phyloP scores from a whole-genome alignment of 2,888 invertebrate genomes.

The Erebia ligea region DNA sequence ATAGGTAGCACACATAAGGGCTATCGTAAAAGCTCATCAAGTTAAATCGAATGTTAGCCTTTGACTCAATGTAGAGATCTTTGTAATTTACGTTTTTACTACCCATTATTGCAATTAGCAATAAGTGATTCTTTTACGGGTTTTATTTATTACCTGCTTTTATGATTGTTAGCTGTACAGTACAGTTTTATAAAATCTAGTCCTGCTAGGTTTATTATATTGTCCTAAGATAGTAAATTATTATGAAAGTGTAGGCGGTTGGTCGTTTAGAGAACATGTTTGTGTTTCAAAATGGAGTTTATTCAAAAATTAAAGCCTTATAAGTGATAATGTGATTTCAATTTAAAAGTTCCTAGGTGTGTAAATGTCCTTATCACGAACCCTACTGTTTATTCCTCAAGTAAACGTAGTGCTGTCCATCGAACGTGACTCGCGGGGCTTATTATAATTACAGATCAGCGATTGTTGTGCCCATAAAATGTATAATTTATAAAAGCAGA shows the following conservation, averaged over 20 bases:
- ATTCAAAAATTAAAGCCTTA: not conserved
- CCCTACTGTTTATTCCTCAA: conserved; percentile 49
- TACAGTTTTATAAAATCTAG: not conserved
- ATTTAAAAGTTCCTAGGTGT: conserved; percentile 19
- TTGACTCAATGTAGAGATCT: not conserved
- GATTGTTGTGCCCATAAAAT: conserved; percentile 78
- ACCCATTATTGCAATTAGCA: not conserved
- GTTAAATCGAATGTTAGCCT: conserved; percentile 3
- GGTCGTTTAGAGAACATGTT: not conserved
- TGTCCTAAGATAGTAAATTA: not conserved
- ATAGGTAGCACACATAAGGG: conserved; percentile 20
- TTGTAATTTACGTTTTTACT: conserved; percentile 7
- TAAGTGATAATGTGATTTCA: conserved; percentile 3
- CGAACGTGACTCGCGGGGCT: conserved; percentile 69
- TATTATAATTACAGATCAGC: conserved; percentile 81
- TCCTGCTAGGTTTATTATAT: not conserved
- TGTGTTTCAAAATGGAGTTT: too few species aligned
- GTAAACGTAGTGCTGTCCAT: conserved; percentile 54
- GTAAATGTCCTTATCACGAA: conserved; percentile 44
- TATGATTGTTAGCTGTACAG: not conserved
- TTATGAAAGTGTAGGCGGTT: not conserved
- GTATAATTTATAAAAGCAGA: conserved; percentile 77
- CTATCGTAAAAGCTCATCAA: conserved; percentile 16
- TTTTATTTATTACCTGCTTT: not conserved
- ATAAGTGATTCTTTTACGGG: not conserved